Conservation (phyloP, 92 coral and sea anemone genomes). For the Micromussa lordhowensis region DNA sequence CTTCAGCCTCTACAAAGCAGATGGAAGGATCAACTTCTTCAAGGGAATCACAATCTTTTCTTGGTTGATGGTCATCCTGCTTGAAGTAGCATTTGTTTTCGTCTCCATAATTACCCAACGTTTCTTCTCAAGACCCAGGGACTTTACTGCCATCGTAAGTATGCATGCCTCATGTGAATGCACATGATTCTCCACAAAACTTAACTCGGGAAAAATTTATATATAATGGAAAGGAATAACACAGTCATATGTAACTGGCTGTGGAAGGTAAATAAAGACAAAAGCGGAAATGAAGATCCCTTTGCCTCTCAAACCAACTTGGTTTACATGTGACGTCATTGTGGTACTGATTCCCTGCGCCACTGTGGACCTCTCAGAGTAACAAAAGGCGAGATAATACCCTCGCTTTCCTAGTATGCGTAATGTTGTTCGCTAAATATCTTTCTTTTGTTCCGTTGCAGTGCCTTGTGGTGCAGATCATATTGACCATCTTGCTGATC, state of each 20-base stretch:
- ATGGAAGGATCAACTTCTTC: slow-evolving; percentile 54
- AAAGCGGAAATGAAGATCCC: no score
- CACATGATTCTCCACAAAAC: no score
- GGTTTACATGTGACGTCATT: background rate
- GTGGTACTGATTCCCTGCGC: no score
- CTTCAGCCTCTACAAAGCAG: slow-evolving; percentile 30
- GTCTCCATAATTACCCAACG: background rate
- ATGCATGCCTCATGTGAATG: background rate
- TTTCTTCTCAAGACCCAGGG: background rate
- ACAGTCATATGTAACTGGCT: no score
- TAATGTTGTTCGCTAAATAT: no score
- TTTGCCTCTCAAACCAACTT: background rate
- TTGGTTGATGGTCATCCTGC: slow-evolving; percentile 57
- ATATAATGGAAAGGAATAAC: no score
- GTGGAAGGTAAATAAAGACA: no score
- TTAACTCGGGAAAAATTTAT: no score
- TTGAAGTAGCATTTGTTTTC: background rate
- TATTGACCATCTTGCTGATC: background rate
- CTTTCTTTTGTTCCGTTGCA: background rate
- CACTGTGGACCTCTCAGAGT: no score
- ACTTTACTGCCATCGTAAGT: background rate
- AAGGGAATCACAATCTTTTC: slow-evolving; percentile 67
- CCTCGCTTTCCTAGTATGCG: no score
- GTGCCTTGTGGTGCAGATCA: slow-evolving; percentile 3
- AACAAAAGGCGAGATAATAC: no score